These are phyloP conservation scores for Oryzias javanicus DNA, from an alignment of 2,113 vertebrate genomes.

Conservation along the genomic window DNA sequence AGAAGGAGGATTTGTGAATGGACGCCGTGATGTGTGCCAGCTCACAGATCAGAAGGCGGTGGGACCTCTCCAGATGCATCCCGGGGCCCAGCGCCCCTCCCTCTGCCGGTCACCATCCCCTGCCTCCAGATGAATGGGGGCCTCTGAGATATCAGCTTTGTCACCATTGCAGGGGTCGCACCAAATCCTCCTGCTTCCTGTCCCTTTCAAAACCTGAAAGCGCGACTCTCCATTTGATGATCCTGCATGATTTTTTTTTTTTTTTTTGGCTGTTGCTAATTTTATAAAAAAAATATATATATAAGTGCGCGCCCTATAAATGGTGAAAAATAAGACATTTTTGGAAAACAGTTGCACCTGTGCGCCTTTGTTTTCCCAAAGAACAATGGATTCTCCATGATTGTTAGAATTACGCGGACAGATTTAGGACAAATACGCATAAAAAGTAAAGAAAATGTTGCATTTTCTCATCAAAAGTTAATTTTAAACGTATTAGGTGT, in stretches of 20 bases:
- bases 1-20: constrained; percentile 83
- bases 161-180: constrained; percentile 69
- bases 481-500: neutral
- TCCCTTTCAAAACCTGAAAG: constrained; percentile 55
- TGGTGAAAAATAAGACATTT: no score
- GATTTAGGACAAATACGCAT: neutral
- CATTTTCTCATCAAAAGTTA: no score
- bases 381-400: neutral
- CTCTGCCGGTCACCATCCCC: constrained; percentile 25
- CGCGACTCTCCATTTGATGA: constrained; percentile 62
- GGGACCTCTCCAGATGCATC: constrained; percentile 78
- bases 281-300: neutral
- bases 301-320: no score
- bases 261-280: constrained; percentile 47
- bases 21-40: constrained; percentile 78
- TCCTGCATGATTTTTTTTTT: constrained; percentile 55
- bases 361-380: constrained; percentile 5
- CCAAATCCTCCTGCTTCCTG: constrained; percentile 68
- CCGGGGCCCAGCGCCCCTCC: constrained; percentile 23
- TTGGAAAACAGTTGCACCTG: neutral
- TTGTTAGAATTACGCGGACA: neutral
- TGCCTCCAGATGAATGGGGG: constrained; percentile 67
- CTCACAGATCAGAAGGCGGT: constrained; percentile 78
- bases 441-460: neutral
- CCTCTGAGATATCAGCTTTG: constrained; percentile 64